Evolutionary conservation across 2,888 invertebrate genomes (phyloP), one percentile per base, ranked within the genome.

Genomic region (Parapristionchus giblindavisi): DNA sequence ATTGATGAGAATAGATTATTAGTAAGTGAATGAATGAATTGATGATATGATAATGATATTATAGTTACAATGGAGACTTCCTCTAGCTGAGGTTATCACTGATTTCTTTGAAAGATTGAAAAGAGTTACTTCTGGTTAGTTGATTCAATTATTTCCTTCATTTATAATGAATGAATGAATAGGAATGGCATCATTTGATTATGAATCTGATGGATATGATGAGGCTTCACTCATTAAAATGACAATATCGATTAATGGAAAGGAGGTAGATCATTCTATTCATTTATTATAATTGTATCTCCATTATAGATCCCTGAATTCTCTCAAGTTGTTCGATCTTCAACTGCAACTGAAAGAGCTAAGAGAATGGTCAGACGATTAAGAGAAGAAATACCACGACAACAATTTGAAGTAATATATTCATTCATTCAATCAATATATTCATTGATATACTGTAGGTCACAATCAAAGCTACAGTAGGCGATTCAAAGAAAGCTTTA

Each of bases 51-150:
- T 2, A 11, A 2, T 29, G 40, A 92, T 94, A 87, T 90, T 95
- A 0, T 91, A 97, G 90, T 88, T 96, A 88, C 93, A 93, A 84
- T 95, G 93, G 87, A 89, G 92, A 51, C 89, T 99, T 70, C 98
- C 98, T 0, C 90, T 99, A 6, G 94, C 93, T 83, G 98, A 99
- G 91, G 93, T 98, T 36, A 93, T 98, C 21, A 90, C 96, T 11
- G 96, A 98, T 89, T 98, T 99, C 89, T 96, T 96, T 87, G 97
- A 98, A 88, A 91, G 91, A 3, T 90, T 97, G 36, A 98, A 98
- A 89, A 93, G 93, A n/a, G 85, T 94, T n/a, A 93, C 61, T 1
- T 52, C 58, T 17, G 75, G 52, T 60, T 27, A n/a, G n/a, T 1
- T 1, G 34, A 5, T 34, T 60, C 11, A 11, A 60, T 4, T 8